Evolutionary conservation across 1,140 invertebrate genomes (phyloP).

Genomic region (Drosophila pectinifera): DNA sequence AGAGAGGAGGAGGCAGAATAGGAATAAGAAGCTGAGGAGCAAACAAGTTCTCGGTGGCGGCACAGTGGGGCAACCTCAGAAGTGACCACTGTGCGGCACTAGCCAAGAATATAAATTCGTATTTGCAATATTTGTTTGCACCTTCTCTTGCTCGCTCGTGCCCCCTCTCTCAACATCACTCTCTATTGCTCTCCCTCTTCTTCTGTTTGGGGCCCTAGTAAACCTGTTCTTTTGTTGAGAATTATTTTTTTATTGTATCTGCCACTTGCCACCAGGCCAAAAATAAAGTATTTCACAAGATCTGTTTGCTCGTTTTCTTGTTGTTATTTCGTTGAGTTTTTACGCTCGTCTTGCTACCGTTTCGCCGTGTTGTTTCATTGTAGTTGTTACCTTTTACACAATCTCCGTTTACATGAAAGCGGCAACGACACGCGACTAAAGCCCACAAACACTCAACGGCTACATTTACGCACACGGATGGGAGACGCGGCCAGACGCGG

Average conservation of each 20-base stretch:
- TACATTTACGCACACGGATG: constrained; percentile 7
- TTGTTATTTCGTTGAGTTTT: constrained; percentile 17
- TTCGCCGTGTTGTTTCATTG: constrained; percentile 12
- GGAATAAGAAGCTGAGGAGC: constrained; percentile 6
- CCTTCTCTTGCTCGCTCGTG: constrained; percentile 5
- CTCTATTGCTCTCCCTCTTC: constrained; percentile 1
- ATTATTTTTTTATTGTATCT: constrained; percentile 44
- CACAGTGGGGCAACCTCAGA: constrained; percentile 29
- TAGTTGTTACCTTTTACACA: constrained; percentile 47
- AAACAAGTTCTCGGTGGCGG: constrained; percentile 38
- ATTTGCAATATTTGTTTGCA: constrained; percentile 43
- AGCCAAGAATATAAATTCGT: constrained; percentile 37
- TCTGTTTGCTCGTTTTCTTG: constrained; percentile 28
- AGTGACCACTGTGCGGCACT: constrained; percentile 33
- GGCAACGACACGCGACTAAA: constrained; percentile 41
- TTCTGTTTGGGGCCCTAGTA: constrained; percentile 15
- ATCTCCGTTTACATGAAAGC: constrained; percentile 42
- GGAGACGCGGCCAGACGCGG: constrained; percentile 8
- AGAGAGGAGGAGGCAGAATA: background rate
- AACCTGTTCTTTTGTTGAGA: constrained; percentile 54
- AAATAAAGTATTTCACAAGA: constrained; percentile 54
- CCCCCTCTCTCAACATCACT: background rate
- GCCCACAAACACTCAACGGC: constrained; percentile 2
- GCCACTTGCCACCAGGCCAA: constrained; percentile 49
- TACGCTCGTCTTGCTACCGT: constrained; percentile 37